Evolutionary conservation across 2,888 invertebrate genomes (phyloP), one percentile per base, ranked within the genome.

Genomic region (Lepidocyrtoides sp.): DNA sequence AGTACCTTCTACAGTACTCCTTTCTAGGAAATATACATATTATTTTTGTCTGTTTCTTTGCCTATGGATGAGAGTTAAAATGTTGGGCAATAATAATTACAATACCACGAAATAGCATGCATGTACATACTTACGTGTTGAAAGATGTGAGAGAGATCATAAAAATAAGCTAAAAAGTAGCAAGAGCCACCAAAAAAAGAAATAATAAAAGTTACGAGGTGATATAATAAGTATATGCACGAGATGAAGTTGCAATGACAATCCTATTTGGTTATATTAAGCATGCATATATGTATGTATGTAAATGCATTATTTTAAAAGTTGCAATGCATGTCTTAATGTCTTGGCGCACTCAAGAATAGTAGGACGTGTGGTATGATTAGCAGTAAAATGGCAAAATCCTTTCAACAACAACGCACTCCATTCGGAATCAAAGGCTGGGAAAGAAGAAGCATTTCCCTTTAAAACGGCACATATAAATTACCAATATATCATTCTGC

Each of bases 131-230:
- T 44, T 60, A 51, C 44, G 87, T 44, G 79, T 23, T 81, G 81
- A 88, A 79, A 88, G 88, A 88, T 88, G 66, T 69, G 48, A 81
- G 44, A 88, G 81, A 51, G 8, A 23, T 77, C 26, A 81, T 79
- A 77, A 88, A 88, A 81, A 81, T 29, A 41, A 60, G 54, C 17
- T 17, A 51, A 41, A 85, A 86, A 88, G 88, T 54, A 81, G 63
- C 66, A 51, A 51, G 20, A 44, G 10, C 20, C 72, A 44, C 48
- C 29, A 69, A 83, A 83, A 41, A 75, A 86, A 57, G 63, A 83
- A 63, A 51, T 48, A 87, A 87, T 87, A 79, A 86, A 86, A 77
- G 44, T 48, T 77, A 77, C 57, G 20, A 36, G 79, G 77, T 72
- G 69, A 69, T 36, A 17, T 41, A 69, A 69, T 66, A 41, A 41